Conservation (phyloP, 2,113 vertebrate species). For the Melanostigma gelatinosum region DNA sequence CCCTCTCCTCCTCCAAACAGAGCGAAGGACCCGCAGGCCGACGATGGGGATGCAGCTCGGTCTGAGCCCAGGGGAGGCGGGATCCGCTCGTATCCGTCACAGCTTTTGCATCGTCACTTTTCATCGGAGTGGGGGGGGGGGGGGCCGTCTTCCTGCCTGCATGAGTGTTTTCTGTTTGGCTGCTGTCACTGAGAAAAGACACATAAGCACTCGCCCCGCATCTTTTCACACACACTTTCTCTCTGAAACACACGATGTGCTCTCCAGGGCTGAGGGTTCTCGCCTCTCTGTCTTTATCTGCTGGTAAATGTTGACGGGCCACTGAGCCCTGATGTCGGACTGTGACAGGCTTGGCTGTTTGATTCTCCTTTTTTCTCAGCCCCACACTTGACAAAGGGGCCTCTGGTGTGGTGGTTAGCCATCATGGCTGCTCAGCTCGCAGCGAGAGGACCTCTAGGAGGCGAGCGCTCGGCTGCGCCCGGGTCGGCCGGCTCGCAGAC, state of each 20-base stretch:
- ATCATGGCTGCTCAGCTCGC: conserved; percentile 70
- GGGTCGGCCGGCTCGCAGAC: conserved; percentile 47
- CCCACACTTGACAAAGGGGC: conserved; percentile 48
- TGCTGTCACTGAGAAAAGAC: conserved; percentile 90
- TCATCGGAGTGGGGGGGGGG: conserved; percentile 76
- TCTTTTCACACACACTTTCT: conserved; percentile 82
- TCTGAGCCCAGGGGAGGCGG: conserved; percentile 88
- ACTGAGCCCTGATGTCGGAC: conserved; percentile 89
- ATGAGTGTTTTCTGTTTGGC: conserved; percentile 92
- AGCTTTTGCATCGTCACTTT: conserved; percentile 88
- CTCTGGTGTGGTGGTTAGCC: conserved; percentile 77
- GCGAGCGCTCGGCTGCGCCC: conserved; percentile 37
- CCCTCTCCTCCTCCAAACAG: conserved; percentile 30
- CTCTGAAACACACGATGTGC: conserved; percentile 58
- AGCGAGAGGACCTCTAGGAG: conserved; percentile 56
- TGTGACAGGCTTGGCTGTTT: conserved; percentile 89
- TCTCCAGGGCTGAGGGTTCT: conserved; percentile 88
- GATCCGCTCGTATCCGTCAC: conserved; percentile 95
- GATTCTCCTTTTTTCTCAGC: background rate
- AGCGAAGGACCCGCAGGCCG: conserved; percentile 52
- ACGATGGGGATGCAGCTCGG: conserved; percentile 59
- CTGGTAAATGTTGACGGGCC: conserved; percentile 93
- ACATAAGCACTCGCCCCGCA: conserved; percentile 88
- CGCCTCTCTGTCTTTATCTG: conserved; percentile 92
- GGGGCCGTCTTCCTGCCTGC: conserved; percentile 76